These are phyloP conservation scores for Megaceryle maxima DNA, from an alignment of 2,113 vertebrate species.

Conservation along the genomic window DNA sequence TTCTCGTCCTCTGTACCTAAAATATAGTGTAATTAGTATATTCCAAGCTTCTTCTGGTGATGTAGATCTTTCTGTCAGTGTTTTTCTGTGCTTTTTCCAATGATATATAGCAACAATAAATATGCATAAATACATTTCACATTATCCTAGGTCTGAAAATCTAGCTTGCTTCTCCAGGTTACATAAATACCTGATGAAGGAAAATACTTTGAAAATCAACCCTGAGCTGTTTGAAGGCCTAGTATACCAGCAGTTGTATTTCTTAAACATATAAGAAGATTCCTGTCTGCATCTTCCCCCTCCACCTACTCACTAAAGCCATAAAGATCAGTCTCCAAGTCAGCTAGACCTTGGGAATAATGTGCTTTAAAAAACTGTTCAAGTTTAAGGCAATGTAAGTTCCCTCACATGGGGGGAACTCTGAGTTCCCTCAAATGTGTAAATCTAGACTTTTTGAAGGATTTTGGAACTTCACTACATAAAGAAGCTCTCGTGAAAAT, in stretches of 20 bases:
- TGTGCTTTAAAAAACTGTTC: neutral
- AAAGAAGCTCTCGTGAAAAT: neutral
- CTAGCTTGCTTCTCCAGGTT: neutral
- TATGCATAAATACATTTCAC: neutral
- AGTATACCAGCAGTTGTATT: neutral
- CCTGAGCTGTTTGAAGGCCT: neutral
- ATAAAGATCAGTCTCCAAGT: neutral
- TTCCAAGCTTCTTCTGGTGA: neutral
- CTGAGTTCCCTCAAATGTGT: neutral
- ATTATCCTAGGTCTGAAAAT: neutral
- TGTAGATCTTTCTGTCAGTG: neutral
- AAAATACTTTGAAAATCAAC: neutral
- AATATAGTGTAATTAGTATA: neutral
- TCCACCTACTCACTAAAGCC: neutral
- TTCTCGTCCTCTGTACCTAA: neutral
- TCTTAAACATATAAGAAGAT: neutral
- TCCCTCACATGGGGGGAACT: neutral
- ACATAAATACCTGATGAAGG: neutral
- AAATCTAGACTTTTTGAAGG: rapidly evolving
- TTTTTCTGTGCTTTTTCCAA: neutral
- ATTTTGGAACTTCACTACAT: neutral
- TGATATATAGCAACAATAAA: neutral
- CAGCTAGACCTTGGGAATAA: neutral
- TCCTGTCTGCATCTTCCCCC: neutral
- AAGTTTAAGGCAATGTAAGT: neutral